phyloP scores from a whole-genome alignment of 2,888 invertebrate genomes.

The Drosophila trichaetosa region DNA sequence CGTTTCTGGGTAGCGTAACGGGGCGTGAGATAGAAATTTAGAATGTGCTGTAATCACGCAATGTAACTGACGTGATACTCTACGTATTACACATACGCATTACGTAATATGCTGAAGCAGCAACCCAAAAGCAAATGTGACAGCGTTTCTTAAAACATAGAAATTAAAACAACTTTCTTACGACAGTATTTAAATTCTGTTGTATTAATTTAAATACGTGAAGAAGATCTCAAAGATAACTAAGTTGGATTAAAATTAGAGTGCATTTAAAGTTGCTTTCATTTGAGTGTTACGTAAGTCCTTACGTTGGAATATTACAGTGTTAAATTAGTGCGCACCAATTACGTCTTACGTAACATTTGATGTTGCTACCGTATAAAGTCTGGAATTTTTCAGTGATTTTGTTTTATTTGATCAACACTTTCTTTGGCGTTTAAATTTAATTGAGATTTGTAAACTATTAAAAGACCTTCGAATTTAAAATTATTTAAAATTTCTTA shows the following conservation, averaged over 20 bases:
- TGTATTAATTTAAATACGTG: neutral
- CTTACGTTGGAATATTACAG: neutral
- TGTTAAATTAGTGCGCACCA: neutral
- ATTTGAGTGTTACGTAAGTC: neutral
- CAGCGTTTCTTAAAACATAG: neutral
- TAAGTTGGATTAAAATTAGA: neutral
- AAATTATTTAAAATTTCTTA: neutral
- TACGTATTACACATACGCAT: conserved; percentile 13
- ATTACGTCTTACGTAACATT: neutral
- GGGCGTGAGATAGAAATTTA: conserved; percentile 65
- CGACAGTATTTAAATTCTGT: neutral
- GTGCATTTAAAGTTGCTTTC: neutral
- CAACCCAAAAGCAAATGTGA: neutral
- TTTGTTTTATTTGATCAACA: neutral
- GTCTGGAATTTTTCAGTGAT: neutral
- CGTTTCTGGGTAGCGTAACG: conserved; percentile 52
- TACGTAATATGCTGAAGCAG: conserved; percentile 14
- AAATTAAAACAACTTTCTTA: neutral
- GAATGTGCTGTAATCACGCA: conserved; percentile 53
- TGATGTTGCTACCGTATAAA: neutral
- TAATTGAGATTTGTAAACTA: neutral
- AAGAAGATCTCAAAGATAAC: neutral
- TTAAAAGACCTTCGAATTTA: neutral
- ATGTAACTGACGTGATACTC: conserved; percentile 32
- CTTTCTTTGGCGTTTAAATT: neutral